Percentiles rank a stretch among this genome's conserved stretches.
phyloP scores from a whole-genome alignment of 2,113 vertebrate genomes.

The Candoia aspera region DNA sequence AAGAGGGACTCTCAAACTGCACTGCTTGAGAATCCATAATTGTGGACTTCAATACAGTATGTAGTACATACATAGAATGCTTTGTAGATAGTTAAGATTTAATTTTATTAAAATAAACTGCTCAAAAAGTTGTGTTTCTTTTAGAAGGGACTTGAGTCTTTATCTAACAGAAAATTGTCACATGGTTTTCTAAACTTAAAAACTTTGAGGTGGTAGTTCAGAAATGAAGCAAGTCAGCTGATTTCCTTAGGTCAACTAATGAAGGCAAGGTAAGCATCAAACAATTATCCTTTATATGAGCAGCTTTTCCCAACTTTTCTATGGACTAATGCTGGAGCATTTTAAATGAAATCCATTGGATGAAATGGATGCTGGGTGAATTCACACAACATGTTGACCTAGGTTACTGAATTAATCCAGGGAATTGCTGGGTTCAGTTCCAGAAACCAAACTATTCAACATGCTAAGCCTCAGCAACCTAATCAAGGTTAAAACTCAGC shows the following conservation, averaged over 20 bases:
- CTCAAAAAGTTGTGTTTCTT: constrained; percentile 65
- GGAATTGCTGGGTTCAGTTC: too few species aligned
- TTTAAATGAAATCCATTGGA: background rate
- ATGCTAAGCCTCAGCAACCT: too few species aligned
- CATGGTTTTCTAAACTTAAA: constrained; percentile 38
- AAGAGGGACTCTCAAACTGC: background rate
- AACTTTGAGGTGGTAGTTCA: constrained; percentile 32
- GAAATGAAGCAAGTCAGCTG: background rate
- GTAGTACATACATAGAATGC: constrained; percentile 66
- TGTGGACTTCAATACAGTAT: constrained; percentile 42
- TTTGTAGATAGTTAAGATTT: constrained; percentile 68
- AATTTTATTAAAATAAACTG: constrained; percentile 73
- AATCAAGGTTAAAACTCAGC: too few species aligned
- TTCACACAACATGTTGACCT: too few species aligned
- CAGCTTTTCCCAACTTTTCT: background rate
- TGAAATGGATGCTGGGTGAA: too few species aligned
- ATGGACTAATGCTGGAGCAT: background rate
- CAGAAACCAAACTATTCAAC: too few species aligned
- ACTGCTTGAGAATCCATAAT: background rate
- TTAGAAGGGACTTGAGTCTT: constrained; percentile 42
- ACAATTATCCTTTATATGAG: background rate
- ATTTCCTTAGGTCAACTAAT: background rate
- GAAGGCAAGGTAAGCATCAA: background rate
- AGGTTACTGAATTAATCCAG: too few species aligned
- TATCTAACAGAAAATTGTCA: constrained; percentile 46